A percentile compares a stretch with the other conserved stretches of the same genome.
phyloP scores from a whole-genome alignment of 2,113 vertebrate genomes.

The Callospermophilus lateralis region DNA sequence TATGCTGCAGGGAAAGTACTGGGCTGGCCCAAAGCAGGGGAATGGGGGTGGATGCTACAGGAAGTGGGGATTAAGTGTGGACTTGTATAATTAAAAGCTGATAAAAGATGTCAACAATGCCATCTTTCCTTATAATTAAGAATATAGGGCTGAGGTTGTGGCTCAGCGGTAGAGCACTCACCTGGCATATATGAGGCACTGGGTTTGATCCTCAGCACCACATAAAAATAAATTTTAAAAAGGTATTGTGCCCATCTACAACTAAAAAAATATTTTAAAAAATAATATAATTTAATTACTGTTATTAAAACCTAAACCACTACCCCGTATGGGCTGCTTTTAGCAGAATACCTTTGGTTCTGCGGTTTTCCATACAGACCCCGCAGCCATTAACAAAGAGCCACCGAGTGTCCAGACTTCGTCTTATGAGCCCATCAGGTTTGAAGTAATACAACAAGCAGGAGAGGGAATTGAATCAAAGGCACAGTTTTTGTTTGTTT shows the following conservation, averaged over 20 bases:
- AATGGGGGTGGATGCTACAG: neutral
- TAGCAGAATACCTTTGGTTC: slow-evolving; percentile 61
- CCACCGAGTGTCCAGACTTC: slow-evolving; percentile 85
- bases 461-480: slow-evolving; percentile 90
- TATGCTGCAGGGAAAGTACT: accelerated
- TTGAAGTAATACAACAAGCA: slow-evolving; percentile 89
- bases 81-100: slow-evolving; percentile 9
- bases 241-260: too few species aligned
- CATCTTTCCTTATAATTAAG: slow-evolving; percentile 62
- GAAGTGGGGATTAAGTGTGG: neutral
- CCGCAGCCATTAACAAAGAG: slow-evolving; percentile 84
- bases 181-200: too few species aligned
- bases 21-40: neutral
- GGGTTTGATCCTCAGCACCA: too few species aligned
- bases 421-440: slow-evolving; percentile 89
- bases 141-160: neutral
- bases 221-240: too few species aligned
- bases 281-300: slow-evolving; percentile 47
- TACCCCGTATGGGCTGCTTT: slow-evolving; percentile 53
- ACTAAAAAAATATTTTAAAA: too few species aligned
- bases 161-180: too few species aligned
- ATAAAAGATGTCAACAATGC: slow-evolving; percentile 13
- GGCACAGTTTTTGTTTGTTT: slow-evolving; percentile 77
- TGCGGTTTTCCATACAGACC: slow-evolving; percentile 78
- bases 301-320: neutral